Percentiles rank a stretch among this genome's conserved stretches.
Evolutionary conservation across 2,797 vertebrate genomes (phyloP).

Genomic region (Chrosomus eos): DNA sequence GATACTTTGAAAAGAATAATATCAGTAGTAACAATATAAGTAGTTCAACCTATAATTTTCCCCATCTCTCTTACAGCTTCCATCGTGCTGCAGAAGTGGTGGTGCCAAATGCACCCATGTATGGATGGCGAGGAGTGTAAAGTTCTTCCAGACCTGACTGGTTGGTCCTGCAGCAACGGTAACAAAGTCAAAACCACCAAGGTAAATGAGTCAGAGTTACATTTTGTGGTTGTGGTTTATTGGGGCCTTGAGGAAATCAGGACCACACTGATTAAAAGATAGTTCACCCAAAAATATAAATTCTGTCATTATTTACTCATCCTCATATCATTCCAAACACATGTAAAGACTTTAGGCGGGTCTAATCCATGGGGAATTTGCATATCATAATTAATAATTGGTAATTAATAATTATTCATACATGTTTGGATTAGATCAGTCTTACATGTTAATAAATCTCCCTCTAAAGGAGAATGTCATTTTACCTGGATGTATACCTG

Average conservation of each 20-base stretch:
- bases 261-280: neutral
- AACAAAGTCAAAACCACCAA: constrained; percentile 87
- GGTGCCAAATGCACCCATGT: constrained; percentile 84
- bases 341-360: too few relatives aligned
- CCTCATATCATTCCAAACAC: neutral
- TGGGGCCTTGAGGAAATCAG: neutral
- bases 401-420: too few relatives aligned
- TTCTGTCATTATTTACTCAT: neutral
- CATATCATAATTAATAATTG: too few relatives aligned
- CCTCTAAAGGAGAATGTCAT: too few relatives aligned
- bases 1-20: neutral
- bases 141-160: constrained; percentile 80
- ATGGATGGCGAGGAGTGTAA: constrained; percentile 84
- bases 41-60: neutral
- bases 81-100: constrained; percentile 84
- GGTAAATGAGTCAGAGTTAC: constrained; percentile 65
- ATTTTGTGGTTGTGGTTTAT: neutral
- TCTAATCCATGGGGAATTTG: too few relatives aligned
- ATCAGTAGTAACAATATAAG: too few relatives aligned
- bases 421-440: too few relatives aligned
- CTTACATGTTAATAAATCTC: too few relatives aligned
- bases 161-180: constrained; percentile 83
- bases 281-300: neutral
- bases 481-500: too few relatives aligned
- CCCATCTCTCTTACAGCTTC: constrained; percentile 70